Conservation (phyloP, 2,113 vertebrate genomes). For the Sorex fumeus region DNA sequence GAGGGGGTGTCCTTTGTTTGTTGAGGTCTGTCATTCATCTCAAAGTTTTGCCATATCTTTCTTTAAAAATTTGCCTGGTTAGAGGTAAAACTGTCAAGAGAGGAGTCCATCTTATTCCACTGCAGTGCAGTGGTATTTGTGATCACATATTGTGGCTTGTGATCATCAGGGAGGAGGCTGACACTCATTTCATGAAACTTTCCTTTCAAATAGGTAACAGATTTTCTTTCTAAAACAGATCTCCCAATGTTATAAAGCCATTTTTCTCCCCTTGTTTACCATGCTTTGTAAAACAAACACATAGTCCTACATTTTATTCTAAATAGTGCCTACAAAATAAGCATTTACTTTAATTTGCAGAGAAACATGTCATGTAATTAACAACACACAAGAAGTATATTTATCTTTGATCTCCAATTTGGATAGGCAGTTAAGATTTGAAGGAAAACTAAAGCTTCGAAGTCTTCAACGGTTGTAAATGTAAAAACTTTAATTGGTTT, state of each 20-base stretch:
- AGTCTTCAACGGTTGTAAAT: slow-evolving; percentile 47
- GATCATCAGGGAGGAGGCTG: not conserved
- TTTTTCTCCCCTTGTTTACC: slow-evolving; percentile 58
- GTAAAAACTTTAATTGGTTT: slow-evolving; percentile 74
- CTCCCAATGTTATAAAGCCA: not conserved
- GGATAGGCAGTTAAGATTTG: slow-evolving; percentile 42
- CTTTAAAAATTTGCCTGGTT: slow-evolving; percentile 66
- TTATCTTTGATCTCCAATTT: slow-evolving; percentile 63
- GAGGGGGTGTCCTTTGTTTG: no score
- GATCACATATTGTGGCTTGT: not conserved
- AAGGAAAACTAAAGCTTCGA: slow-evolving; percentile 61
- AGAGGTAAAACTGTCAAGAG: slow-evolving; percentile 68
- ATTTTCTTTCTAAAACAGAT: slow-evolving; percentile 26
- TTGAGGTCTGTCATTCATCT: no score
- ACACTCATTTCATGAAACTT: not conserved
- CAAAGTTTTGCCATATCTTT: slow-evolving; percentile 72
- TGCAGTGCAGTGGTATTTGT: not conserved
- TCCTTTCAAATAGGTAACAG: not conserved
- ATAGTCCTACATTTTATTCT: slow-evolving; percentile 59
- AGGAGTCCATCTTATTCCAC: slow-evolving; percentile 79
- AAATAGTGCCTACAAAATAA: slow-evolving; percentile 42
- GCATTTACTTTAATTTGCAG: slow-evolving; percentile 47
- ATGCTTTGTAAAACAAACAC: slow-evolving; percentile 37
- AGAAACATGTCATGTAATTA: slow-evolving; percentile 60
- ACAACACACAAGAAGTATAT: slow-evolving; percentile 51